Percentiles rank a stretch among this genome's conserved stretches.
phyloP scores from a whole-genome alignment of 2,888 invertebrate genomes.

The Notodonta ziczac region DNA sequence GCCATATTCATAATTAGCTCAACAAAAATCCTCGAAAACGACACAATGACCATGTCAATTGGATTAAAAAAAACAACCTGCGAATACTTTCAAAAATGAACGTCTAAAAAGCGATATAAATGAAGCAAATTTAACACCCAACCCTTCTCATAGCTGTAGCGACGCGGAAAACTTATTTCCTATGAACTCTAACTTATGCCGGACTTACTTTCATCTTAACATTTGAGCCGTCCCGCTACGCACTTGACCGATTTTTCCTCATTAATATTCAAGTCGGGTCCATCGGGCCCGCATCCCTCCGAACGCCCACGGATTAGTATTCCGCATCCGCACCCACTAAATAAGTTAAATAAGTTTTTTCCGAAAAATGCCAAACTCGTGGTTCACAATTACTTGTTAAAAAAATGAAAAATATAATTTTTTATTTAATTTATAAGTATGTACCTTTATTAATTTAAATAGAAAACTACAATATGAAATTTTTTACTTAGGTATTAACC shows the following conservation, averaged over 20 bases:
- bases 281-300: constrained; percentile 18
- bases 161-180: not conserved
- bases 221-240: constrained; percentile 8
- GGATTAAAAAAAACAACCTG: no score
- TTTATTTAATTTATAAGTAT: no score
- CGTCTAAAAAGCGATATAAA: not conserved
- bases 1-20: no score
- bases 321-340: constrained; percentile 26
- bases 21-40: no score
- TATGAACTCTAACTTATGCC: not conserved
- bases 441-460: no score
- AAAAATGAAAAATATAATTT: no score
- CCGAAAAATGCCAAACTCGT: constrained; percentile 29
- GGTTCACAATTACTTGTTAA: constrained; percentile 28
- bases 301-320: constrained; percentile 24
- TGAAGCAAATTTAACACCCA: not conserved
- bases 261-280: constrained; percentile 33
- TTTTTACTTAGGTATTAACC: no score
- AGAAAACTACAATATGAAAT: no score
- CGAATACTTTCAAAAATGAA: not conserved
- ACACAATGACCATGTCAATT: no score
- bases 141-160: not conserved
- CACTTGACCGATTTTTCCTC: constrained; percentile 22
- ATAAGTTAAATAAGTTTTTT: constrained; percentile 40
- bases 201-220: not conserved